Base-by-base conservation (phyloP, 2,888 invertebrate species). In the Panzeria rudis region DNA sequence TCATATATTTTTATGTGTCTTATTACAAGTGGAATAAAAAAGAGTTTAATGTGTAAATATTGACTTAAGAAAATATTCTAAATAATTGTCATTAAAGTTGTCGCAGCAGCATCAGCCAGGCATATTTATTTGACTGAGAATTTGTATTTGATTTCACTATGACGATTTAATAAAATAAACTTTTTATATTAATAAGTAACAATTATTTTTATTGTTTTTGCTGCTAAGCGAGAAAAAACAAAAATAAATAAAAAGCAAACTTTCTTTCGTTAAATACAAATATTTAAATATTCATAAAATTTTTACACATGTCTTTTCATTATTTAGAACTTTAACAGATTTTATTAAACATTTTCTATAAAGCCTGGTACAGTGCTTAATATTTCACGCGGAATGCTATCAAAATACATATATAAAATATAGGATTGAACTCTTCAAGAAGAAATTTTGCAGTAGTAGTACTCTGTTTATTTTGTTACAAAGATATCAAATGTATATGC, bases 31-130 rank as follows among this genome's bases (percentile, higher is more conserved):
- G 7, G 23, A 32, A 69, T 15, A 41, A 59, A 73, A 73, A 50
- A 52, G 64, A 72, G 54, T 84, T 81, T 81, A 35, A 61, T 81
- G 75, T 23, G 25, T 17, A 75, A 85, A 85, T 85, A 85, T 85
- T 85, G 82, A 79, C 85, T 79, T 78, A 35, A 73, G 62, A 56
- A 85, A 75, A 84, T 81, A 59, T 47, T 76, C 52, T 44, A 47
- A 61, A 75, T n/a, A 76, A 81, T 25, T 41, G 72, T 72, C 38
- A 29, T 54, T 41, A 62, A 71, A 59, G 11, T 47, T 68, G 29
- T 59, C 3, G 38, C 25, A 9, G 17, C n/a, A 29, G 17, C n/a
- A 59, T 2, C 56, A 32, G 11, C 23, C 25, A 15, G 13, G 17
- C 9, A 4, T 11, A 35, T 9, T 17, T 61, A 32, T 20, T 5